A percentile compares a stretch with the other conserved stretches of the same genome.
Conservation (phyloP, 2,113 vertebrate species). For the Cisticola juncidis region DNA sequence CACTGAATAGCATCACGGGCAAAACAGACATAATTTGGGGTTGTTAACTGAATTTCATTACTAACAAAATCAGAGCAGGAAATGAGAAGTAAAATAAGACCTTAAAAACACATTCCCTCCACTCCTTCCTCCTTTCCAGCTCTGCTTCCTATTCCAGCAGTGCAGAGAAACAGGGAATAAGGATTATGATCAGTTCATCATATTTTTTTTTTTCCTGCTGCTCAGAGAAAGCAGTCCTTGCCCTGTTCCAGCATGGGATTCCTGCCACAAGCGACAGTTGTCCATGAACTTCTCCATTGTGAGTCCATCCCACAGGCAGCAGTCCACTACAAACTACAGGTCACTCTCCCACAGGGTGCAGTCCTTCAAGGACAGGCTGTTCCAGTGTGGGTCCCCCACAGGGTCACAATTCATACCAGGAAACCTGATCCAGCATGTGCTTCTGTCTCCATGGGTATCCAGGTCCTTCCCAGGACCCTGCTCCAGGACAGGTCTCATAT, state of each 20-base stretch:
- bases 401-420: not conserved
- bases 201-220: not conserved
- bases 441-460: not conserved
- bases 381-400: rapidly evolving
- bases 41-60: not conserved
- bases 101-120: not conserved
- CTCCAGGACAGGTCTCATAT: not conserved
- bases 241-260: not conserved
- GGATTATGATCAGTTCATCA: not conserved
- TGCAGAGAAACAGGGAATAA: not conserved
- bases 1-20: not conserved
- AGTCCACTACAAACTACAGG: not conserved
- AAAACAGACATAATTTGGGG: not conserved
- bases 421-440: rapidly evolving
- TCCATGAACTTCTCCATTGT: not conserved
- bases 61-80: not conserved
- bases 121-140: not conserved
- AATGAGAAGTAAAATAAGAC: not conserved
- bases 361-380: not conserved
- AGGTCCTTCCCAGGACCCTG: not conserved
- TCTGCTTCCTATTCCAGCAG: not conserved
- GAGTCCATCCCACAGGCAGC: not conserved
- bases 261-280: not conserved
- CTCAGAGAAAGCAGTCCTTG: not conserved
- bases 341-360: not conserved